Base-by-base conservation (phyloP, 1,140 invertebrate species). In the Ceratosolen solmsi region DNA sequence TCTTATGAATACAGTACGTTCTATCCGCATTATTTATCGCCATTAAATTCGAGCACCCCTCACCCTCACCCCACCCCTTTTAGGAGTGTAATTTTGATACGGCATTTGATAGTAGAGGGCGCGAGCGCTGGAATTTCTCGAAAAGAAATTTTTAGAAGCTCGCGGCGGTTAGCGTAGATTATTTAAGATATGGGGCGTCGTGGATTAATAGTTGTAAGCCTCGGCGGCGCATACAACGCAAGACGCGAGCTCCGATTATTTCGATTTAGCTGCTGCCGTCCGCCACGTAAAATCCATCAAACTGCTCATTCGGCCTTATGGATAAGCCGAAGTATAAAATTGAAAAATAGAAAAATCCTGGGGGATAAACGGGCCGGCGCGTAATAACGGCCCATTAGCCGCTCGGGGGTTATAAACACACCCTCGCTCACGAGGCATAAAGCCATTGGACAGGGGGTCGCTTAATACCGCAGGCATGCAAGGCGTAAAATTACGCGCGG, bases 331-430 rank as follows among this genome's bases (percentile, higher is more conserved):
- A n/a, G n/a, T n/a, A n/a, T n/a, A n/a, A n/a, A n/a, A n/a, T n/a
- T n/a, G n/a, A n/a, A n/a, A n/a, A n/a, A n/a, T n/a, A n/a, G n/a
- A n/a, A n/a, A n/a, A n/a, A n/a, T n/a, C n/a, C n/a, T n/a, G n/a
- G n/a, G n/a, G n/a, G n/a, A n/a, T n/a, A n/a, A n/a, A n/a, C n/a
- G n/a, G n/a, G 20, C 2, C 38, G 38, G 20, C 46, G n/a, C 30
- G 77, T 58, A 79, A 79, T 71, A 71, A 79, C 49, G 65, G 77
- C 20, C 77, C 65, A 58, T 71, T 79, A 79, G 63, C 60, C 30
- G 9, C 36, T 11, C 20, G 25, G 30, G 76, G 13, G 76, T 70
- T 54, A 79, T 79, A 79, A 79, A 70, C 76, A 46, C 46, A 9
- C 74, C 13, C 0, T 11, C n/a, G 36, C 3, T 13, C 60, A 36